Conservation (phyloP, 2,113 vertebrate genomes). For the Silurus meridionalis region DNA sequence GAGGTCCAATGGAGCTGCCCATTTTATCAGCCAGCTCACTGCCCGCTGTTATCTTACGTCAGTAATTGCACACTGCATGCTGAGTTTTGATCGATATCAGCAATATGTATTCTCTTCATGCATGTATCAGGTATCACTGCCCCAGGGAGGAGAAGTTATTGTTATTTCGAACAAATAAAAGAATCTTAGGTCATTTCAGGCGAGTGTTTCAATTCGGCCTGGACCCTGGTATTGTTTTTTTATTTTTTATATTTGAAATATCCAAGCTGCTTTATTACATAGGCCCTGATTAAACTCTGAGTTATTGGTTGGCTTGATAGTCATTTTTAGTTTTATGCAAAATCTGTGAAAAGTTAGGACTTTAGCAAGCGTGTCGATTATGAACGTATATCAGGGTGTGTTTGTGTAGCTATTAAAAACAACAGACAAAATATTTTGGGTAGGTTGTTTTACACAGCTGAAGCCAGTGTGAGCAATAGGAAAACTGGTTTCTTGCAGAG, state of each 20-base stretch:
- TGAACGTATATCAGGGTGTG: background rate
- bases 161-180: background rate
- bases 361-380: background rate
- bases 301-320: too few species aligned
- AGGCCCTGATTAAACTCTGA: background rate
- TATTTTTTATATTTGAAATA: background rate
- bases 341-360: background rate
- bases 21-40: conserved; percentile 28
- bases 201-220: background rate
- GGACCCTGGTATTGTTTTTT: background rate
- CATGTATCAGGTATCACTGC: background rate
- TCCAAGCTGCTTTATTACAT: background rate
- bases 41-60: conserved; percentile 1
- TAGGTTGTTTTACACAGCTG: background rate
- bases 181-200: background rate
- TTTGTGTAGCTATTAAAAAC: background rate
- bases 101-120: conserved; percentile 8
- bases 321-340: too few species aligned
- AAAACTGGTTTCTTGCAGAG: background rate
- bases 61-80: conserved; percentile 14
- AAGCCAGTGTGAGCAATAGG: background rate
- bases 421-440: background rate
- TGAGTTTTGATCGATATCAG: conserved; percentile 14
- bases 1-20: conserved; percentile 3
- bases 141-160: background rate